A percentile compares a stretch with the other conserved stretches of the same genome.
Evolutionary conservation across 2,888 invertebrate genomes (phyloP).

Genomic region (Nomada fabriciana): DNA sequence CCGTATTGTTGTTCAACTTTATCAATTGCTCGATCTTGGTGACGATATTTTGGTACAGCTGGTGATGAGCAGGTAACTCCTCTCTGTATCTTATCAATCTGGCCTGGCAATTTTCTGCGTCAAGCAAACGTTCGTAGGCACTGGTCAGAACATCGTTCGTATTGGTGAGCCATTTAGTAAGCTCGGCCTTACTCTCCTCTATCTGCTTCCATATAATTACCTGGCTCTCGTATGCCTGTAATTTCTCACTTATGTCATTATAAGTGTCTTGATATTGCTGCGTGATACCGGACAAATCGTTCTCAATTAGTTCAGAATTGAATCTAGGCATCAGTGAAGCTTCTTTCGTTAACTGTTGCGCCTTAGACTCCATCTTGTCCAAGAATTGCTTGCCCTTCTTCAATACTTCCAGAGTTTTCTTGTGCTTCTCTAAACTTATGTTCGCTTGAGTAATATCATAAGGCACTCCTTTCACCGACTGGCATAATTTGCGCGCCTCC

Average conservation of each 20-base stretch:
- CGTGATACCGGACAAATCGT: constrained; percentile 88
- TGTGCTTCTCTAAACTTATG: constrained; percentile 90
- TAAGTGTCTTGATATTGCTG: constrained; percentile 90
- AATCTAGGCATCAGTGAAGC: constrained; percentile 89
- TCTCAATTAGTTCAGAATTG: constrained; percentile 85
- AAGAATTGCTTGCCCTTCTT: constrained; percentile 91
- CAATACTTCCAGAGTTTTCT: constrained; percentile 90
- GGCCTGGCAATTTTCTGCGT: constrained; percentile 92
- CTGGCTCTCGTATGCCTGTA: constrained; percentile 94
- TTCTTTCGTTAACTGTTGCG: constrained; percentile 89
- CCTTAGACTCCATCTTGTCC: constrained; percentile 92
- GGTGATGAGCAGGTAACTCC: constrained; percentile 92
- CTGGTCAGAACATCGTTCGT: constrained; percentile 91
- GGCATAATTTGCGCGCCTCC: constrained; percentile 89
- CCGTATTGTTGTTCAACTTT: constrained; percentile 89
- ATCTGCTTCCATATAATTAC: constrained; percentile 97
- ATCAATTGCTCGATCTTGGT: constrained; percentile 92
- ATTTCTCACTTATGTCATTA: constrained; percentile 89
- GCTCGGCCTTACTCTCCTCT: constrained; percentile 93
- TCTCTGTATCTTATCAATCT: constrained; percentile 93
- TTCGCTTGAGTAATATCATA: constrained; percentile 90
- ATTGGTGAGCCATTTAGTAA: constrained; percentile 93
- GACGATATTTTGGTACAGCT: constrained; percentile 91
- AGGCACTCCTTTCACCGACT: constrained; percentile 84
- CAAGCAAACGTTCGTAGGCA: constrained; percentile 91